Percentiles rank a stretch among this genome's conserved stretches.
Conservation (phyloP, 2,113 vertebrate genomes). For the Brachirus orientalis region DNA sequence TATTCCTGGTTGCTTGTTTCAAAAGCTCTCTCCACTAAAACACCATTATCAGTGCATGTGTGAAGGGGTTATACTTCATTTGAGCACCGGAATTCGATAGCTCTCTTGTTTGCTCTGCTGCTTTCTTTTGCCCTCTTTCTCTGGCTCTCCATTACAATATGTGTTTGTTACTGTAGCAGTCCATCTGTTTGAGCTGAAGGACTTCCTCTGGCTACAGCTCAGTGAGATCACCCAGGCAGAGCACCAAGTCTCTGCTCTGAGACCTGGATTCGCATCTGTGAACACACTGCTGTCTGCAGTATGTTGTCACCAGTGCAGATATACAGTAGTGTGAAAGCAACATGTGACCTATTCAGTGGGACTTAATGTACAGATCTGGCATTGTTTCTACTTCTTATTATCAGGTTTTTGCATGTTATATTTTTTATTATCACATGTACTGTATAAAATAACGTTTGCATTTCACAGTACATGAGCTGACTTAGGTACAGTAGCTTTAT, state of each 20-base stretch:
- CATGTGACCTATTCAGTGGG: slow-evolving; percentile 3
- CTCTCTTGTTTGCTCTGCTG: too few relatives aligned
- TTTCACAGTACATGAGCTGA: slow-evolving; percentile 37
- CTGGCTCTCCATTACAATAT: too few relatives aligned
- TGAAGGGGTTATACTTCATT: too few relatives aligned
- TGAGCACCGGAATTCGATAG: too few relatives aligned
- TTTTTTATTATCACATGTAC: slow-evolving; percentile 8
- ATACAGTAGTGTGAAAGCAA: not conserved
- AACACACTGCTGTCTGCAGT: slow-evolving; percentile 6
- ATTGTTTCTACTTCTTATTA: not conserved
- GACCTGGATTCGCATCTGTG: too few relatives aligned
- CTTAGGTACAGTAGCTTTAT: slow-evolving; percentile 6
- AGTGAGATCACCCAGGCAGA: slow-evolving; percentile 2
- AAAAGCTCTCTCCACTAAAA: not conserved
- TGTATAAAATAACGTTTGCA: slow-evolving; percentile 23
- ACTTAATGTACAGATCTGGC: too few relatives aligned
- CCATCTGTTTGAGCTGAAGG: too few relatives aligned
- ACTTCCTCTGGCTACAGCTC: too few relatives aligned
- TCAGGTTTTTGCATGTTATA: slow-evolving; percentile 16
- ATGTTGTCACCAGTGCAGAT: slow-evolving; percentile 1
- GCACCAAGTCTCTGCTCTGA: too few relatives aligned
- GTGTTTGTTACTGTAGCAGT: not conserved
- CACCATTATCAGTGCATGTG: not conserved
- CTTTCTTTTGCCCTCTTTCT: too few relatives aligned
- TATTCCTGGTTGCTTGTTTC: not conserved